These are phyloP conservation scores for Yasuhikotakia modesta DNA, from an alignment of 2,797 vertebrate genomes.

Conservation along the genomic window DNA sequence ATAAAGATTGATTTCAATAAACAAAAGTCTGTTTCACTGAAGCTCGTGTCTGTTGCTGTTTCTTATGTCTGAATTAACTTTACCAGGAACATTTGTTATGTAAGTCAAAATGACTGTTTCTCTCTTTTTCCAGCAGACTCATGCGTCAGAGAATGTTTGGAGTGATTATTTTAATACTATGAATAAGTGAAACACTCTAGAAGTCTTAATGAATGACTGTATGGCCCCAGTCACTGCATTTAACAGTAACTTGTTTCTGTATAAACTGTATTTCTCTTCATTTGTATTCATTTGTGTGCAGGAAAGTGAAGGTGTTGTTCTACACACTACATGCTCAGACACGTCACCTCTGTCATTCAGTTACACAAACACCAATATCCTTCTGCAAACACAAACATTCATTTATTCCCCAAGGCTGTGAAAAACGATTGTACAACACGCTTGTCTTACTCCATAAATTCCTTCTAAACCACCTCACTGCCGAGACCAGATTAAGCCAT, in stretches of 20 bases:
- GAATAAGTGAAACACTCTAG: conserved; percentile 4
- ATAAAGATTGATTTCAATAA: background rate
- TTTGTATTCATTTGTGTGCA: background rate
- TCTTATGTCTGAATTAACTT: background rate
- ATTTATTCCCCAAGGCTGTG: background rate
- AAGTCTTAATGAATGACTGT: background rate
- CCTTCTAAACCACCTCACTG: background rate
- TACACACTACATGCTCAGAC: conserved; percentile 8
- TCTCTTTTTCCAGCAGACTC: conserved; percentile 14
- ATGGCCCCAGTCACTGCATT: no score
- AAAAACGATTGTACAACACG: conserved; percentile 1
- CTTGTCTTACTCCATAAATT: background rate
- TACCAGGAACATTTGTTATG: conserved; percentile 10
- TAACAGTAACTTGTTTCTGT: no score
- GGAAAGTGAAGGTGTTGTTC: conserved; percentile 11
- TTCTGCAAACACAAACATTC: background rate
- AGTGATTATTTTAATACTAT: conserved; percentile 14
- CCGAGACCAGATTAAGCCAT: no score
- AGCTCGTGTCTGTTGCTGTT: background rate
- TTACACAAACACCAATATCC: background rate
- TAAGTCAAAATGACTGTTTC: conserved; percentile 13
- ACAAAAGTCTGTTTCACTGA: no score
- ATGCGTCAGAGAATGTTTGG: background rate
- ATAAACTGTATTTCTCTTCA: no score
- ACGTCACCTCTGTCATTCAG: background rate